Base-by-base conservation (phyloP, 2,797 vertebrate species). In the Mus minutoides region DNA sequence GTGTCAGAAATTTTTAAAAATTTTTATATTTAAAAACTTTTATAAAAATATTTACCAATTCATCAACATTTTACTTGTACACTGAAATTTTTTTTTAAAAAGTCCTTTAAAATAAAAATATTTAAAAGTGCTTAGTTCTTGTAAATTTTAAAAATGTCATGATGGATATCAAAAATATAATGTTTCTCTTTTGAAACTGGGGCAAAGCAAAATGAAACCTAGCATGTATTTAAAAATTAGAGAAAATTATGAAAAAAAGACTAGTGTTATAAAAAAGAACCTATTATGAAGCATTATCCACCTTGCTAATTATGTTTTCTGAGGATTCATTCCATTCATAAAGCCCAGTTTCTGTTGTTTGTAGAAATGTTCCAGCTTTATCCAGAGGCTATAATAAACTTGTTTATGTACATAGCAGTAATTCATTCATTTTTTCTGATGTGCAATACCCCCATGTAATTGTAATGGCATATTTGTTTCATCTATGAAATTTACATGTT, bases 361-460 rank as follows among this genome's bases (percentile, higher is more conserved):
- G 6, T 22, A 60, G 4, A n/a, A 37, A 37, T n/a, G 46, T 46
- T 89, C 34, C 21, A 77, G 26, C 24, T 76, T 88, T 54, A 75
- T 46, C 22, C 88, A 64, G 71, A 86, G 16, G 3, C 67, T 14
- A 60, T 92, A 14, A 56, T 26, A 91, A 87, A 17, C n/a, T 71
- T 19, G 10, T 1, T 82, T 7, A 26, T 54, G 6, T 37, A 75
- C 21, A 21, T 43, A 78, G 49, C 0, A 40, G 9, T 77, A 71
- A 73, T 67, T 94, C 6, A 76, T 82, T 88, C 69, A 24, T 62
- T 83, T 93, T 93, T 93, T 31, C 34, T 56, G 26, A 56, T 85
- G 13, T 2, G 24, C 62, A 79, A 75, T 90, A 88, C 29, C 49
- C 2, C 2, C 13, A 10, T 76, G 26, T 75, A 11, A 58, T 49